phyloP scores from a whole-genome alignment of 2,113 vertebrate genomes.

The Cranoglanis bouderius region DNA sequence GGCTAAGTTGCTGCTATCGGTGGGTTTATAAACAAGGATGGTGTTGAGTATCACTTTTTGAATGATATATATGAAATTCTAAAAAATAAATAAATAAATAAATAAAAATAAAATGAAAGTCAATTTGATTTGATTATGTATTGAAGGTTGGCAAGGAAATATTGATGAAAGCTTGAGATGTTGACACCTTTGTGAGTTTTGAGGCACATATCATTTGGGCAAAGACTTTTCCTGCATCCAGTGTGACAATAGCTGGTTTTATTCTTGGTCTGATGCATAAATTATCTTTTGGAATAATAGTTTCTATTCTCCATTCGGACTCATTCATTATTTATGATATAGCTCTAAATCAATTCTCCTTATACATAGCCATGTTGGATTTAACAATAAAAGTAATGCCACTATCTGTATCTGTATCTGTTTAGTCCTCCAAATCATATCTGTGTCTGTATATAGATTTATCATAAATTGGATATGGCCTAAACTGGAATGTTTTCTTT shows the following conservation, averaged over 20 bases:
- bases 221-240: neutral
- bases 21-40: neutral
- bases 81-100: too few species aligned
- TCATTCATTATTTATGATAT: neutral
- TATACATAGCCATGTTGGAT: neutral
- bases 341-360: neutral
- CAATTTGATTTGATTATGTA: neutral
- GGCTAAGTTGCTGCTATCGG: neutral
- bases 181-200: neutral
- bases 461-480: too few species aligned
- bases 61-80: neutral
- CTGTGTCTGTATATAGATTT: neutral
- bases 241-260: neutral
- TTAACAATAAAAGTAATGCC: neutral
- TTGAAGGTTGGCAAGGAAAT: neutral
- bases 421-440: neutral
- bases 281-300: neutral
- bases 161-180: neutral
- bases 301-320: neutral
- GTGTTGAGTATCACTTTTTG: neutral
- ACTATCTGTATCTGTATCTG: neutral
- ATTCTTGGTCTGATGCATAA: neutral
- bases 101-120: too few species aligned
- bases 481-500: too few species aligned
- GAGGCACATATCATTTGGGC: neutral